Conservation (phyloP, 2,113 vertebrate genomes). For the Megaleporinus macrocephalus region DNA sequence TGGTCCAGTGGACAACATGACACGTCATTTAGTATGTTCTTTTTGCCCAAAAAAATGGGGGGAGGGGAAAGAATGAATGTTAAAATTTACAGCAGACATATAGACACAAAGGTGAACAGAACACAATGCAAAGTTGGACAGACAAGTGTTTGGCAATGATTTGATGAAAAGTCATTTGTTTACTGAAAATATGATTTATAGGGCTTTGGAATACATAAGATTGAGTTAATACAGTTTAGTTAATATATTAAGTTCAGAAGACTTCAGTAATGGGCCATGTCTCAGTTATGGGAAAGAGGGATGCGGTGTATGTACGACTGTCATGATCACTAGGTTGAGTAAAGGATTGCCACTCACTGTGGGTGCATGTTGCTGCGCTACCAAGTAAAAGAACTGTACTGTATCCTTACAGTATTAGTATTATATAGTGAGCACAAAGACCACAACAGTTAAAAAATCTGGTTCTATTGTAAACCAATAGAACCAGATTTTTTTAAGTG, state of each 20-base stretch:
- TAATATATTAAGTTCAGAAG: neutral
- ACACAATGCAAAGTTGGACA: neutral
- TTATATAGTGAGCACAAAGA: too few species aligned
- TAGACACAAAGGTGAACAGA: neutral
- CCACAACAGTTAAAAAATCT: too few species aligned
- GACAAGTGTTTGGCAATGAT: neutral
- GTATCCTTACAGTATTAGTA: too few species aligned
- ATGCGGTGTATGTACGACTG: neutral
- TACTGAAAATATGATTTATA: neutral
- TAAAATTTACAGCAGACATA: neutral
- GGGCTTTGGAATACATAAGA: neutral
- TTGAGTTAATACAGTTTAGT: slow-evolving; percentile 6
- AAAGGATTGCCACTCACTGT: neutral
- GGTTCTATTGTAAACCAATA: too few species aligned
- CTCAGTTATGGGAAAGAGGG: slow-evolving; percentile 6
- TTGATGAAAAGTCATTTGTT: neutral
- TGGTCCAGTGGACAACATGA: too few species aligned
- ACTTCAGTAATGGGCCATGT: neutral
- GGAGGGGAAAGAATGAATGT: neutral
- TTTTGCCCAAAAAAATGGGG: neutral
- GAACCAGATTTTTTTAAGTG: too few species aligned
- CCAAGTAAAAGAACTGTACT: neutral
- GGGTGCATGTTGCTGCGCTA: neutral
- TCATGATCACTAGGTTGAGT: neutral
- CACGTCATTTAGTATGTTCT: neutral